phyloP scores from a whole-genome alignment of 2,888 invertebrate species.

The Lampropteryx suffumata region DNA sequence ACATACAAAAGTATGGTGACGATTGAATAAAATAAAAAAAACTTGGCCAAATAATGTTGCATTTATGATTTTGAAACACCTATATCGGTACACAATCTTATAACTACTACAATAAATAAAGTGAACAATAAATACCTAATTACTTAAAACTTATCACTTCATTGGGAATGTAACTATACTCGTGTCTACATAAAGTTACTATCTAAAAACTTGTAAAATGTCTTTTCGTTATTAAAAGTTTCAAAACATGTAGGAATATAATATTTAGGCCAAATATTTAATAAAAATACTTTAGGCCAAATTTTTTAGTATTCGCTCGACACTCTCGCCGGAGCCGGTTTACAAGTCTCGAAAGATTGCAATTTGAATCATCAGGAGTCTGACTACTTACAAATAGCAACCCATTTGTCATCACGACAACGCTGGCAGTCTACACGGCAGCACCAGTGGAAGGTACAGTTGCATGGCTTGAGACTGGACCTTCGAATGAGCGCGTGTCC shows the following conservation, averaged over 20 bases:
- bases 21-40: background rate
- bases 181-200: background rate
- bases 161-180: constrained; percentile 34
- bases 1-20: background rate
- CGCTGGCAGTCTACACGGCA: constrained; percentile 95
- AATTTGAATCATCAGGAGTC: no score
- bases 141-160: constrained; percentile 32
- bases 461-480: constrained; percentile 90
- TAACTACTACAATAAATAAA: constrained; percentile 29
- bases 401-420: constrained; percentile 93
- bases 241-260: background rate
- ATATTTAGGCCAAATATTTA: background rate
- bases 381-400: constrained; percentile 95
- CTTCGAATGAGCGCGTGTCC: constrained; percentile 92
- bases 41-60: constrained; percentile 4
- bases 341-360: no score
- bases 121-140: constrained; percentile 32
- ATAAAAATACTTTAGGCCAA: no score
- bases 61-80: constrained; percentile 22
- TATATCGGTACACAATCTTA: constrained; percentile 29
- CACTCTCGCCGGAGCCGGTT: no score
- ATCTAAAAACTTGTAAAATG: background rate
- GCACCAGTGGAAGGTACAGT: constrained; percentile 97
- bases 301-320: no score
- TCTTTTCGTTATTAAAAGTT: constrained; percentile 1